Evolutionary conservation across 1,140 invertebrate species (phyloP).

Genomic region (Geopemphigus sp.): DNA sequence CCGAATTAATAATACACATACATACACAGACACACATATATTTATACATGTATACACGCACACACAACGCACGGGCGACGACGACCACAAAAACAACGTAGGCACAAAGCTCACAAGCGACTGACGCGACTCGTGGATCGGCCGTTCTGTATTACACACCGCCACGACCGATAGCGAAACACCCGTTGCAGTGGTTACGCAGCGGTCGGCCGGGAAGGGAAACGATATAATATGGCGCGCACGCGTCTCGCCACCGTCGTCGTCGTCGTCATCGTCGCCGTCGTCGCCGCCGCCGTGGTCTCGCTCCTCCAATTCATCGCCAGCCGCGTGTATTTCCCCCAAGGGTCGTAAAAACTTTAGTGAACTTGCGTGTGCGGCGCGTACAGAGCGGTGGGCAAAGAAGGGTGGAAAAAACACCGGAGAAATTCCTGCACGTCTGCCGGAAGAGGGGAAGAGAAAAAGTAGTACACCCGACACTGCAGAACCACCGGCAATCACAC

Average conservation of each 20-base stretch:
- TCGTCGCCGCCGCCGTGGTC: background rate
- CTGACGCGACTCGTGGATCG: constrained; percentile 19
- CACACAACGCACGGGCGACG: background rate
- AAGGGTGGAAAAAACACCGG: constrained; percentile 3
- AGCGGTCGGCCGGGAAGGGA: background rate
- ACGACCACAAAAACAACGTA: background rate
- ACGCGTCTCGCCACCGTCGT: constrained; percentile 9
- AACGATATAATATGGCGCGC: background rate
- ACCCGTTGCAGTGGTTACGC: background rate
- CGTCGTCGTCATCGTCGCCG: background rate
- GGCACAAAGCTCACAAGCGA: background rate
- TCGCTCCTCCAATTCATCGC: constrained; percentile 1
- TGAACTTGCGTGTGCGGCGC: background rate
- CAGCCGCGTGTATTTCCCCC: constrained; percentile 9
- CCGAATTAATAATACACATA: background rate
- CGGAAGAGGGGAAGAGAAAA: constrained; percentile 9
- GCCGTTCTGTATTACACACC: too few relatives aligned
- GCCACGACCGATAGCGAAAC: background rate
- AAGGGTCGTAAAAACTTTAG: constrained; percentile 47
- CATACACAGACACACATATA: too few relatives aligned
- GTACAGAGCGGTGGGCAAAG: background rate
- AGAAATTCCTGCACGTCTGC: constrained; percentile 9
- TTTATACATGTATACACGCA: too few relatives aligned
- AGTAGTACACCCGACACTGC: background rate
- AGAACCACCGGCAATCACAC: constrained; percentile 13